Base-by-base conservation (phyloP, 2,113 vertebrate genomes). In the Grus americana region DNA sequence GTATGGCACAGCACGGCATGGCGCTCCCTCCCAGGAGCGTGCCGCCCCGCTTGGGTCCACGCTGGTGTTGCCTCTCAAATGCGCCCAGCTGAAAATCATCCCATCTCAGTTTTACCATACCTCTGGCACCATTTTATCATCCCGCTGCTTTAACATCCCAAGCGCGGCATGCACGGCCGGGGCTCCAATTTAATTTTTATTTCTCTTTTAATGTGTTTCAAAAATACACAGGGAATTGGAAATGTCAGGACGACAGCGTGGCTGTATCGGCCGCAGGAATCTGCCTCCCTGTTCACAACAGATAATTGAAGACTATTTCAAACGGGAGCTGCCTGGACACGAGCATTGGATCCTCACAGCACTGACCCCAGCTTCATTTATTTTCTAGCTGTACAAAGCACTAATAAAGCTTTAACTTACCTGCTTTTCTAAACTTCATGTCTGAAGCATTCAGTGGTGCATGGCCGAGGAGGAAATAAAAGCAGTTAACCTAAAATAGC, bases 81-180 rank as follows among this genome's bases (percentile, higher is more conserved):
- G 1, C 34, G 42, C 27, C 58, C 40, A 11, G 10, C 40, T 61
- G 71, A 32, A 76, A 55, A 59, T 11, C 58, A 29, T 17, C 5
- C 0, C 6, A 1, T 15, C 32, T 49, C 73, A 34, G 17, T 22
- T 52, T 58, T 61, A 68, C 46, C 42, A n/a, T 5, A 19, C 40
- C 34, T 21, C 47, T n/a, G n/a, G 30, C 65, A 62, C 47, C 40
- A 2, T 27, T 74, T 52, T 49, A 44, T 79, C 38, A 34, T 22
- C 63, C 4, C 0, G 6, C 58, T 66, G 58, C 79, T 88, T 62
- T 42, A 42, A 50, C 49, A 75, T 24, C 55, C 57, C 57, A 12
- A 40, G 68, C 3, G 2, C 13, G 1, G 42, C 2, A 6, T 11
- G 1, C 22, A 5, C 6, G 0, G 50, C 71, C 15, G 4, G 80